Conservation (phyloP, 2,113 vertebrate species). For the Etheostoma cragini region DNA sequence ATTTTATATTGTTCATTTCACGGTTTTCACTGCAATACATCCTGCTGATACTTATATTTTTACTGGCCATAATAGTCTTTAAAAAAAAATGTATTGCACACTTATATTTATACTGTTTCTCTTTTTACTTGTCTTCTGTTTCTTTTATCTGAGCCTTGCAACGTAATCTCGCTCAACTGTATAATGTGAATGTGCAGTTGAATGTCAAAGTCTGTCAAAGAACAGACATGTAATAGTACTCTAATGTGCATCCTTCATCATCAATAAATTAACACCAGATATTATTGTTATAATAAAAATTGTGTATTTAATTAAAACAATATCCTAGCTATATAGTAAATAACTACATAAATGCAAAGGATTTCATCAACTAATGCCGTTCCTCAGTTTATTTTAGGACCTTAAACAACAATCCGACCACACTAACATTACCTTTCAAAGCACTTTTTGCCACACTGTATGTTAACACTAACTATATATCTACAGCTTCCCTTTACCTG, state of each 20-base stretch:
- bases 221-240: slow-evolving; percentile 3
- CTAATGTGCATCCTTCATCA: neutral
- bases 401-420: neutral
- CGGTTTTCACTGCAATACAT: too few species aligned
- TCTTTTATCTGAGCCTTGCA: too few species aligned
- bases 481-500: slow-evolving; percentile 85
- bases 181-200: too few species aligned
- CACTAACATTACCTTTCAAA: neutral
- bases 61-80: too few species aligned
- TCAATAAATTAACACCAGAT: neutral
- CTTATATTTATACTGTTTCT: too few species aligned
- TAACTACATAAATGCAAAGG: neutral
- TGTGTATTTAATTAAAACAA: neutral
- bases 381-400: neutral
- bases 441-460: neutral
- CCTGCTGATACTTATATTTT: too few species aligned
- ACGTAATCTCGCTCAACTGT: too few species aligned
- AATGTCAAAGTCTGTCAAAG: neutral
- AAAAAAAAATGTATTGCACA: too few species aligned
- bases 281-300: neutral
- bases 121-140: too few species aligned
- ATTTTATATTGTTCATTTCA: neutral
- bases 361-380: neutral
- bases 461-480: neutral
- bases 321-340: neutral